A percentile compares a stretch with the other conserved stretches of the same genome.
Conservation (phyloP, 2,113 vertebrate genomes). For the Ondatra zibethicus region DNA sequence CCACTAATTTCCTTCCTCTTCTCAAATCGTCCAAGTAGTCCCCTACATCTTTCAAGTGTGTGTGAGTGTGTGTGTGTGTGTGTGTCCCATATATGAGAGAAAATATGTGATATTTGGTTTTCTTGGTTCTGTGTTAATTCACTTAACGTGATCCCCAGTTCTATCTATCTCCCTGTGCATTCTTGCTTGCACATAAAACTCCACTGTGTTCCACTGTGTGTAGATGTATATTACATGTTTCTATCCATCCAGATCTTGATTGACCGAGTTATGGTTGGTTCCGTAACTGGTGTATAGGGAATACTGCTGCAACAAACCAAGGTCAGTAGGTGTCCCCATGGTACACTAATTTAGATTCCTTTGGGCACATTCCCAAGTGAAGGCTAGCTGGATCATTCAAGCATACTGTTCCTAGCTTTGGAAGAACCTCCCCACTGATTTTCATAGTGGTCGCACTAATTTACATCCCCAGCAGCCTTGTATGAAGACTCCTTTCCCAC, state of each 20-base stretch:
- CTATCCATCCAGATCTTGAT: neutral
- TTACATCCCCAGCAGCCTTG: neutral
- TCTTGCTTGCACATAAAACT: neutral
- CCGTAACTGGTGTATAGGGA: neutral
- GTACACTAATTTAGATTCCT: neutral
- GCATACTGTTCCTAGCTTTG: neutral
- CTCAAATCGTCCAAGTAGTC: too few species aligned
- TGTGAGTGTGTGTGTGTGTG: neutral
- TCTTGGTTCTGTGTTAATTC: neutral
- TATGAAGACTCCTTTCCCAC: neutral
- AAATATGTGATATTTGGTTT: neutral
- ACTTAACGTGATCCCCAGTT: neutral
- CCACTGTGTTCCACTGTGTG: neutral
- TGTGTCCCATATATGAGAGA: neutral
- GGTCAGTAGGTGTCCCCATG: neutral
- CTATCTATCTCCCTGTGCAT: neutral
- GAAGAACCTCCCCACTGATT: neutral
- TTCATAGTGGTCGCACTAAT: neutral
- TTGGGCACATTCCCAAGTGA: neutral
- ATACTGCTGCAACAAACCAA: neutral
- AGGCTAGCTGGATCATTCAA: neutral
- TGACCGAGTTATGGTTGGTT: neutral
- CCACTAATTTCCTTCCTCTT: too few species aligned
- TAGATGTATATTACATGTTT: neutral
- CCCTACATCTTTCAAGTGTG: neutral